phyloP scores from a whole-genome alignment of 2,113 vertebrate genomes.

The Hippolais icterina region DNA sequence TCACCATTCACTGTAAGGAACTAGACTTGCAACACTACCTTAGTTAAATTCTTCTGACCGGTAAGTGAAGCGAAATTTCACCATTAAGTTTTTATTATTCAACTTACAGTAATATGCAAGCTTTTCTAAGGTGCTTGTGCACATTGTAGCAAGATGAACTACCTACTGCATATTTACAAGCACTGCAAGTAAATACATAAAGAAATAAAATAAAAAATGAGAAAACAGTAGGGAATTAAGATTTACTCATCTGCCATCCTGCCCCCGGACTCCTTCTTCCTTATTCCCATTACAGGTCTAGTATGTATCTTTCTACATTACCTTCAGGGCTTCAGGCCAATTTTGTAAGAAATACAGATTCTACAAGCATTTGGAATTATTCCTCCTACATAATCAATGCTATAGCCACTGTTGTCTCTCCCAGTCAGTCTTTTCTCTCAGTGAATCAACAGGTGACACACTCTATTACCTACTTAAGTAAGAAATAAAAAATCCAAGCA shows the following conservation, averaged over 20 bases:
- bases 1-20: neutral
- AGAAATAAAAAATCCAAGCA: neutral
- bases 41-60: neutral
- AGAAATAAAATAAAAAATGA: neutral
- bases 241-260: neutral
- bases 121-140: neutral
- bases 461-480: neutral
- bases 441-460: neutral
- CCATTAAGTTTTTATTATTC: neutral
- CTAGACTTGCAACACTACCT: neutral
- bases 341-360: neutral
- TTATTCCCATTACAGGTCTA: neutral
- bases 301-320: neutral
- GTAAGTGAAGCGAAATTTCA: neutral
- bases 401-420: neutral
- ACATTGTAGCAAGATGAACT: neutral
- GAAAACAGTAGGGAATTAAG: neutral
- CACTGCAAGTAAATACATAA: neutral
- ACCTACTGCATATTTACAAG: neutral
- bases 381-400: neutral
- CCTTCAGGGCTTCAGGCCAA: neutral
- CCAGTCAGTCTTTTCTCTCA: neutral
- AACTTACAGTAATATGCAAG: neutral
- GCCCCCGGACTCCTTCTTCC: neutral
- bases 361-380: neutral